Percentiles rank a stretch among this genome's conserved stretches.
Conservation (phyloP, 2,888 invertebrate species). For the Crepidodera aurea region DNA sequence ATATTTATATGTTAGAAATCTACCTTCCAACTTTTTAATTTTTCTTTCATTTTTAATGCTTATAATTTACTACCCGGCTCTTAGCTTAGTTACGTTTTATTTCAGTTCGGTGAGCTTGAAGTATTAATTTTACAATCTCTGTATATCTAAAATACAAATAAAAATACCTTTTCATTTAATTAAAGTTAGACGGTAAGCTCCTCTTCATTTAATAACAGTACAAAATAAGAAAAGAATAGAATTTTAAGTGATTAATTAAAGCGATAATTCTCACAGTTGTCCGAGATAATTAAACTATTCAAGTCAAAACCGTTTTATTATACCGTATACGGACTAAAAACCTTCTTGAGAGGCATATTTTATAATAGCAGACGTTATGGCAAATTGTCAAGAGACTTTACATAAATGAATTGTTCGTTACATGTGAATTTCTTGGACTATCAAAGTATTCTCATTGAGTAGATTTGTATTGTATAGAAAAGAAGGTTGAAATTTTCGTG, state of each 20-base stretch:
- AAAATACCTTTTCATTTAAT: background rate
- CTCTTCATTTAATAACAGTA: conserved; percentile 10
- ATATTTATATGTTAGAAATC: no score
- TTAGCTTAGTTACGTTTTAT: no score
- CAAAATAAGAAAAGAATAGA: conserved; percentile 8
- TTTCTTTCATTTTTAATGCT: no score
- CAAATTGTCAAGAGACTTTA: background rate
- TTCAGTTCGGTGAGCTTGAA: background rate
- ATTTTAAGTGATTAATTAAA: conserved; percentile 19
- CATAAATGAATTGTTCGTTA: no score
- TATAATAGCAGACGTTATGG: background rate
- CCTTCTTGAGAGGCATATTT: conserved; percentile 7
- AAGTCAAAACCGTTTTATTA: conserved; percentile 19
- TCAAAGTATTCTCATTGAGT: no score
- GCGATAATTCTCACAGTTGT: conserved; percentile 18
- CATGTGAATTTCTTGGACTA: no score
- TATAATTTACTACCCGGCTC: no score
- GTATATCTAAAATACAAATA: conserved; percentile 10
- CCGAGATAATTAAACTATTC: conserved; percentile 14
- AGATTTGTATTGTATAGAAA: no score
- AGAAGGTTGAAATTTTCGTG: no score
- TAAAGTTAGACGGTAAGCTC: background rate
- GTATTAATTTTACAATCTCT: conserved; percentile 3
- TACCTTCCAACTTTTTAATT: no score
- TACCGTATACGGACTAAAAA: conserved; percentile 24